phyloP scores from a whole-genome alignment of 1,140 invertebrate species.

The Caerostris darwini region DNA sequence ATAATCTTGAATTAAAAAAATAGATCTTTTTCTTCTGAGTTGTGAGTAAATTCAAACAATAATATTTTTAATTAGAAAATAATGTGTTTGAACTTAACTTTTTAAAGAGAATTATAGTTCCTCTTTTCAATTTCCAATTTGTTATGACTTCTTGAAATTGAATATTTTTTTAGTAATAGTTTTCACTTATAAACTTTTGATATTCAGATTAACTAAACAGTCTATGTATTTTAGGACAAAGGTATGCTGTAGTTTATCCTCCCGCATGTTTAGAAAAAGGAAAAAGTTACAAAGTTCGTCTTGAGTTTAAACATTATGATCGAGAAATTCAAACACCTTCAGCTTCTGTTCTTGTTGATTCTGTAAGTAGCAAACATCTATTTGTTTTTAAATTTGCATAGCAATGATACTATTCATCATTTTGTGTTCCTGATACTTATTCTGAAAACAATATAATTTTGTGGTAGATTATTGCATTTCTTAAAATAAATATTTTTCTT shows the following conservation, averaged over 20 bases:
- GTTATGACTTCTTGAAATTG: neutral
- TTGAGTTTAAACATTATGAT: conserved; percentile 90
- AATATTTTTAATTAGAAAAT: no score
- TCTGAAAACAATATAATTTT: no score
- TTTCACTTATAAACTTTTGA: neutral
- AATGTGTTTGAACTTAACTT: no score
- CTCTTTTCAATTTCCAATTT: neutral
- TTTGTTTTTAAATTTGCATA: neutral
- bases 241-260: conserved; percentile 88
- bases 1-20: no score
- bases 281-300: conserved; percentile 91
- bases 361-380: conserved; percentile 84
- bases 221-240: conserved; percentile 83
- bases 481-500: no score
- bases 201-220: neutral
- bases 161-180: neutral
- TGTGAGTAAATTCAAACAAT: no score
- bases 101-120: no score
- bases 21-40: no score
- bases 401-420: no score
- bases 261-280: conserved; percentile 94
- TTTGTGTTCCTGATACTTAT: no score
- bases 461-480: no score
- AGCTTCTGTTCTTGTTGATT: conserved; percentile 95
- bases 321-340: conserved; percentile 86